phyloP scores from a whole-genome alignment of 1,140 invertebrate genomes.

The Lasioglossum albipes region DNA sequence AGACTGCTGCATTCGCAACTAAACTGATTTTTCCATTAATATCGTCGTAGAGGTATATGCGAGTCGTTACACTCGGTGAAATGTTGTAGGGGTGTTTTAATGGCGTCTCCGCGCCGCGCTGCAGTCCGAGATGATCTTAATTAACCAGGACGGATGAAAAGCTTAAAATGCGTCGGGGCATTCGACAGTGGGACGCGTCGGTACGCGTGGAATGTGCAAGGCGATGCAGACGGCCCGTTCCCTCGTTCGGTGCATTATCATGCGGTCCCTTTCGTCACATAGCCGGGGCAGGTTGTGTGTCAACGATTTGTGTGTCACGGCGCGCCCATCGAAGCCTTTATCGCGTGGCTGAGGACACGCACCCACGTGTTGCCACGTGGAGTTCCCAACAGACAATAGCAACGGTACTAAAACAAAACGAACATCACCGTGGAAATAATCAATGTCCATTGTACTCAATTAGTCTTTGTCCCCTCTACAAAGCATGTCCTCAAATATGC shows the following conservation, averaged over 20 bases:
- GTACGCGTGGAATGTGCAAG: slow-evolving; percentile 62
- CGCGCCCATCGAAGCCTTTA: slow-evolving; percentile 17
- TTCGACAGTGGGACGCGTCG: slow-evolving; percentile 55
- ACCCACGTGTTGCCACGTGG: slow-evolving; percentile 8
- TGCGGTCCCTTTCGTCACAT: slow-evolving; percentile 24
- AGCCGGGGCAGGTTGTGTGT: slow-evolving; percentile 37
- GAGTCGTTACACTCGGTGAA: neutral
- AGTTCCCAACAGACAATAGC: neutral
- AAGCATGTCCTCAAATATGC: neutral
- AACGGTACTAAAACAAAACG: neutral
- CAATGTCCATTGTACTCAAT: neutral
- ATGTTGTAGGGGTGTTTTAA: too few species aligned
- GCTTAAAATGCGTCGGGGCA: slow-evolving; percentile 28
- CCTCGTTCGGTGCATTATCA: slow-evolving; percentile 40
- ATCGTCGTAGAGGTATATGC: neutral
- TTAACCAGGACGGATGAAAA: slow-evolving; percentile 21
- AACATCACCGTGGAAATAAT: neutral
- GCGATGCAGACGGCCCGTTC: slow-evolving; percentile 53
- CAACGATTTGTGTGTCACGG: slow-evolving; percentile 50
- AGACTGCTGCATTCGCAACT: neutral
- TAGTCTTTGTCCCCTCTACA: neutral
- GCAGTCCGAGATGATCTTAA: slow-evolving; percentile 15
- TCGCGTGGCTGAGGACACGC: neutral
- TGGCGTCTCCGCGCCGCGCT: too few species aligned
- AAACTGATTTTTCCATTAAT: neutral